These are phyloP conservation scores for Epizoanthus illoricatus DNA, from an alignment of 92 coral and sea anemone species.

Conservation along the genomic window DNA sequence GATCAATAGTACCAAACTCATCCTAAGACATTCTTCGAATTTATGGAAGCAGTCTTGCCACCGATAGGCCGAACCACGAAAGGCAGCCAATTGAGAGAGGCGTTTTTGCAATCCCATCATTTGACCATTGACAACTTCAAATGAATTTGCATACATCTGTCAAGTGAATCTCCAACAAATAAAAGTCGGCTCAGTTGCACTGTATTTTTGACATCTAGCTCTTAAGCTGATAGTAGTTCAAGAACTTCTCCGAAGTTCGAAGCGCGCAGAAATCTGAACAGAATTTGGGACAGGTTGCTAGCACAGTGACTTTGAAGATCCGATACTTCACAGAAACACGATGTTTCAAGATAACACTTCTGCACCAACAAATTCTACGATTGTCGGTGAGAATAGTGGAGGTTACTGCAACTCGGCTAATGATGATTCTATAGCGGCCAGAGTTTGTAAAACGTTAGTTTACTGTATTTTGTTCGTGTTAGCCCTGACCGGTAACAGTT, in stretches of 20 bases:
- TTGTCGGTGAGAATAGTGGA: background rate
- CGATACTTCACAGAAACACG: background rate
- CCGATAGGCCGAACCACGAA: background rate
- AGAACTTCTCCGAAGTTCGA: background rate
- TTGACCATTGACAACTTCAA: background rate
- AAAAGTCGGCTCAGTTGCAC: background rate
- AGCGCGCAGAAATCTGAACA: too few relatives aligned
- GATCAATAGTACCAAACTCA: background rate
- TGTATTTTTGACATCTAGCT: slow-evolving; percentile 12
- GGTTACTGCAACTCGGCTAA: background rate
- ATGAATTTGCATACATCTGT: slow-evolving; percentile 29
- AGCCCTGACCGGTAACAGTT: slow-evolving; percentile 20
- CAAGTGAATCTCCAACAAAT: slow-evolving; percentile 19
- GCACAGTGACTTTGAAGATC: background rate
- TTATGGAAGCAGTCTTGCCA: background rate
- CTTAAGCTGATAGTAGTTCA: slow-evolving; percentile 6
- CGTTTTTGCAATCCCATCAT: background rate
- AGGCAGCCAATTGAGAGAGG: background rate
- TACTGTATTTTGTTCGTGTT: slow-evolving; percentile 10
- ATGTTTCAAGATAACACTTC: background rate
- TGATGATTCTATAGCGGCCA: slow-evolving; percentile 17
- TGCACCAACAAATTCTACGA: background rate
- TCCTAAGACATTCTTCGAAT: background rate
- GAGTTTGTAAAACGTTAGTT: slow-evolving; percentile 24
- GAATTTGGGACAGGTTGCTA: background rate